Evolutionary conservation across 2,888 invertebrate species (phyloP).

Genomic region (Dermolepida albohirtum): DNA sequence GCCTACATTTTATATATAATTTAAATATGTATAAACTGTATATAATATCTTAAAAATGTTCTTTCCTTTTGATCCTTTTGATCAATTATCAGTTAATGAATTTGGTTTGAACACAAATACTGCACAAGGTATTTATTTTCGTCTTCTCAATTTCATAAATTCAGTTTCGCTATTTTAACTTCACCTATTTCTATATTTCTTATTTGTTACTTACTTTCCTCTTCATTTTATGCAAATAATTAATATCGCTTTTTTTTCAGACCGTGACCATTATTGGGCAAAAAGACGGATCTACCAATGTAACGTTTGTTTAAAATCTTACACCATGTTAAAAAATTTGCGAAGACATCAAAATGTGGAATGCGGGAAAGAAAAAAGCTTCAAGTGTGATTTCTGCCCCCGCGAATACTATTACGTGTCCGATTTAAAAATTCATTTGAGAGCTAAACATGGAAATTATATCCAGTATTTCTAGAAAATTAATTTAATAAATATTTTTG

Average conservation of each 20-base stretch:
- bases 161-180: too few species aligned
- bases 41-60: too few species aligned
- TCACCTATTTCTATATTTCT: too few species aligned
- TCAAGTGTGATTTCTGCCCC: slow-evolving; percentile 77
- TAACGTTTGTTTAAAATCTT: slow-evolving; percentile 69
- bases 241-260: slow-evolving; percentile 23
- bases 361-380: slow-evolving; percentile 78
- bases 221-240: neutral
- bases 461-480: neutral
- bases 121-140: too few species aligned
- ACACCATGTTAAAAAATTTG: slow-evolving; percentile 70
- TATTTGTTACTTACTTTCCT: too few species aligned
- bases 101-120: too few species aligned
- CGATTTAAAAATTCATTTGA: slow-evolving; percentile 74
- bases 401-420: slow-evolving; percentile 80
- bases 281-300: slow-evolving; percentile 66
- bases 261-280: slow-evolving; percentile 5
- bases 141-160: too few species aligned
- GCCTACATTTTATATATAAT: too few species aligned
- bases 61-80: too few species aligned
- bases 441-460: slow-evolving; percentile 25
- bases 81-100: too few species aligned
- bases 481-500: slow-evolving; percentile 6
- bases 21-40: too few species aligned
- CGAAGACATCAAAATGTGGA: slow-evolving; percentile 75